Evolutionary conservation across 2,113 vertebrate genomes (phyloP).

Genomic region (Potamarius usumacintae): DNA sequence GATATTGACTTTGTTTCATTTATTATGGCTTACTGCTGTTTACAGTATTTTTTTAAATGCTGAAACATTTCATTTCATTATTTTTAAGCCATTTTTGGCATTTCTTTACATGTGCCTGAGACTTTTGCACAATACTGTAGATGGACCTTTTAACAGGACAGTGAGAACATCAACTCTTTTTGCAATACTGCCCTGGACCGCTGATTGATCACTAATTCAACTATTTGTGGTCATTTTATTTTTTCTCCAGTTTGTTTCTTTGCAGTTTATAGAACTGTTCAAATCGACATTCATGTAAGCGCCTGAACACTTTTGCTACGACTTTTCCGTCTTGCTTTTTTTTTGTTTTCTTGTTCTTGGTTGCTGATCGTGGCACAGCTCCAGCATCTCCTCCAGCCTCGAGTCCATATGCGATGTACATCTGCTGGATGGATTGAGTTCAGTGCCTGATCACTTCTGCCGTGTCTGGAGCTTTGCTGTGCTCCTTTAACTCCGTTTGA

Average conservation of each 20-base stretch:
- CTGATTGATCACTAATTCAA: background rate
- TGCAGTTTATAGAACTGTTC: background rate
- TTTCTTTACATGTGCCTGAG: too few species aligned
- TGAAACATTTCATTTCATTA: too few species aligned
- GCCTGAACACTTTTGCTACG: background rate
- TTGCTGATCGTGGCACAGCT: background rate
- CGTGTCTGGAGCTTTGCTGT: background rate
- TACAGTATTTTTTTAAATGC: background rate
- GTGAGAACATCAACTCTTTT: background rate
- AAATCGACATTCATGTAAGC: background rate
- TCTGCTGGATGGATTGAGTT: background rate
- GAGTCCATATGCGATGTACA: background rate
- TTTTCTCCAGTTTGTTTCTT: background rate
- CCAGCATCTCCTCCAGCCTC: background rate
- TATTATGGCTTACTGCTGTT: too few species aligned
- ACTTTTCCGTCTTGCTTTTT: background rate
- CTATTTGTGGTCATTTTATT: background rate
- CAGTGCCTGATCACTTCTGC: background rate
- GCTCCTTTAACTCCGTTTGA: background rate
- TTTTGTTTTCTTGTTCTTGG: background rate
- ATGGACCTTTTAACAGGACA: background rate
- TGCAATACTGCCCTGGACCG: background rate
- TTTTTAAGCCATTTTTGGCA: too few species aligned
- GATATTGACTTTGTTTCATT: too few species aligned
- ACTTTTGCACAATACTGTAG: too few species aligned